Evolutionary conservation across 2,797 vertebrate genomes (phyloP), one percentile per base, ranked within the genome.

Genomic region (Oreonectes daqikongensis): DNA sequence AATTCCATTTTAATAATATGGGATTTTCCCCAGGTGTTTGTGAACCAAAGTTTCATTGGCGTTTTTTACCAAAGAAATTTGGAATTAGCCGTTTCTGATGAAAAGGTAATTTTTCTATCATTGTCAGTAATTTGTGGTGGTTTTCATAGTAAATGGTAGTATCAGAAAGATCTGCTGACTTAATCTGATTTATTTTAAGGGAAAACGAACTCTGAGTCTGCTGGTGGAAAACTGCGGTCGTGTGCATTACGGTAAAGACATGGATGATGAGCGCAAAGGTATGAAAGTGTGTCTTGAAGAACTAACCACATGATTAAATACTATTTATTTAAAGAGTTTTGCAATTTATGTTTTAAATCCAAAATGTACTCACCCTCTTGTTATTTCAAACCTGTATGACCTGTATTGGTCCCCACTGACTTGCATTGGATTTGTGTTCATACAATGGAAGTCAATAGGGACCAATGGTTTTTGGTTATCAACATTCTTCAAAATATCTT

Each of bases 261-360:
- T 99, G 65, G 94, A 98, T 57, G 88, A 93, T 18, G 96, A 99
- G 81, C 94, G 90, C 77, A 99, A 98, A 97, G 97, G 97, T 97
- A 84, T 79, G 44, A 2, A 46, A 83, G 53, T 63, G 74, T 48
- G 65, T 69, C 66, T 84, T 61, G 63, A 88, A 83, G 26, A 52
- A 52, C 18, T 0, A 26, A 35, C 24, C 1, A 15, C 11, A 44
- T 40, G 52, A 2, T 42, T 48, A 44, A 52, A n/a, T 59, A 59
- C 28, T 14, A 26, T n/a, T 12, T 4, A 55, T 24, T 3, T 42
- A 38, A n/a, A 9, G 35, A 10, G 35, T 35, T 35, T 6, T 11
- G 22, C n/a, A n/a, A n/a, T n/a, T n/a, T n/a, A n/a, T n/a, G n/a
- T n/a, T n/a, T n/a, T n/a, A n/a, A n/a, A n/a, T n/a, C n/a, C n/a